Evolutionary conservation across 2,113 vertebrate genomes (phyloP).

Genomic region (Excalfactoria chinensis): DNA sequence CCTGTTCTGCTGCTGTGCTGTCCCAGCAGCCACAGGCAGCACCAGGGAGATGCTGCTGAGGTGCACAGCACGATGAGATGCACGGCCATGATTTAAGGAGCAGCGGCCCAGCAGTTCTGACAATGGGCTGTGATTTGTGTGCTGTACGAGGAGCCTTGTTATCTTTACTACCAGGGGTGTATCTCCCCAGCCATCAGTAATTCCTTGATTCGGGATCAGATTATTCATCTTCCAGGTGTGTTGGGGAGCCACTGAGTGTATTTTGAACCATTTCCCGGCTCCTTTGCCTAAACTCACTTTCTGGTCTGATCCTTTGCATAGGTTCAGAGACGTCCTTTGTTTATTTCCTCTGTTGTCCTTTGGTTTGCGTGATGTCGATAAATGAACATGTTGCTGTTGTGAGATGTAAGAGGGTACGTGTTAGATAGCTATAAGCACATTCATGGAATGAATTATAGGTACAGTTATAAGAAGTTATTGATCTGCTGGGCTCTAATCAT

Average conservation of each 20-base stretch:
- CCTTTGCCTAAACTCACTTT: neutral
- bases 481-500: slow-evolving; percentile 25
- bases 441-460: slow-evolving; percentile 16
- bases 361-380: neutral
- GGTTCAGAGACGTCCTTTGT: neutral
- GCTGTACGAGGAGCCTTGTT: neutral
- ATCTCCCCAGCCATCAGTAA: neutral
- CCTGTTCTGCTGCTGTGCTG: neutral
- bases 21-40: accelerated
- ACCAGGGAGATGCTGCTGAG: accelerated
- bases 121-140: neutral
- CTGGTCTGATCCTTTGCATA: accelerated
- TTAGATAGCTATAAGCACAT: neutral
- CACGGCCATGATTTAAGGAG: accelerated
- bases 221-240: neutral
- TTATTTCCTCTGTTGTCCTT: neutral
- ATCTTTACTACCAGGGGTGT: neutral
- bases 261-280: neutral
- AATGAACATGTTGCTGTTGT: neutral
- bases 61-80: neutral
- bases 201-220: neutral
- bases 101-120: neutral
- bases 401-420: neutral
- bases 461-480: neutral
- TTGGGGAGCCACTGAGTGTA: neutral